These are phyloP conservation scores for Oreochromis aureus DNA, from an alignment of 2,113 vertebrate genomes.

Conservation along the genomic window DNA sequence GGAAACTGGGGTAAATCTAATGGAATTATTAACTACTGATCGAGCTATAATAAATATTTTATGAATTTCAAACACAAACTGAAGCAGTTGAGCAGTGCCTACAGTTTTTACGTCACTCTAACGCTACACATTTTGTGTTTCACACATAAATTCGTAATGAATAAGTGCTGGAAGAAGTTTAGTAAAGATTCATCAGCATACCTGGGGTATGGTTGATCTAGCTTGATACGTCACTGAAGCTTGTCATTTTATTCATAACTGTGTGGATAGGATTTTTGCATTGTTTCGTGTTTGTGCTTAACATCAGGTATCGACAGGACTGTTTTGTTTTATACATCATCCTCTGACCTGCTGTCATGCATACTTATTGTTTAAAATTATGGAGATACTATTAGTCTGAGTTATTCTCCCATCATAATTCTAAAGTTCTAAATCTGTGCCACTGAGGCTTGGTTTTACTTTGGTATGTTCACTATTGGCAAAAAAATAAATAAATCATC, in stretches of 20 bases:
- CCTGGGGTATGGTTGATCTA: conserved; percentile 58
- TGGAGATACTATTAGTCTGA: not conserved
- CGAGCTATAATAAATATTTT: not conserved
- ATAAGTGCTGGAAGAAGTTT: not conserved
- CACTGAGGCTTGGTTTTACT: conserved; percentile 8
- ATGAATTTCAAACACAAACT: not conserved
- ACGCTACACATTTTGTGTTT: not conserved
- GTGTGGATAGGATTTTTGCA: conserved; percentile 16
- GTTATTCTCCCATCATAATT: not conserved
- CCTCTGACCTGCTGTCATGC: conserved; percentile 5
- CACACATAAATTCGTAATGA: not conserved
- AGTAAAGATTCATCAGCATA: conserved; percentile 35
- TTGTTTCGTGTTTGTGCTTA: conserved; percentile 7
- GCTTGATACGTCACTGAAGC: not conserved
- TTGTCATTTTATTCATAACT: not conserved
- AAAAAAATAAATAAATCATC: conserved; percentile 36
- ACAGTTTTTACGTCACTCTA: not conserved
- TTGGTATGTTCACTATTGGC: not conserved
- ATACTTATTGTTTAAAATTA: not conserved
- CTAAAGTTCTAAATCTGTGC: not conserved
- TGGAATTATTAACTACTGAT: not conserved
- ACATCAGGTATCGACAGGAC: not conserved
- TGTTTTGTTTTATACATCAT: not conserved
- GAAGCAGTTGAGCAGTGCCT: not conserved
- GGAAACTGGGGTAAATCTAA: not conserved